Base-by-base conservation (phyloP, 2,888 invertebrate genomes). In the Hydraecia micacea region DNA sequence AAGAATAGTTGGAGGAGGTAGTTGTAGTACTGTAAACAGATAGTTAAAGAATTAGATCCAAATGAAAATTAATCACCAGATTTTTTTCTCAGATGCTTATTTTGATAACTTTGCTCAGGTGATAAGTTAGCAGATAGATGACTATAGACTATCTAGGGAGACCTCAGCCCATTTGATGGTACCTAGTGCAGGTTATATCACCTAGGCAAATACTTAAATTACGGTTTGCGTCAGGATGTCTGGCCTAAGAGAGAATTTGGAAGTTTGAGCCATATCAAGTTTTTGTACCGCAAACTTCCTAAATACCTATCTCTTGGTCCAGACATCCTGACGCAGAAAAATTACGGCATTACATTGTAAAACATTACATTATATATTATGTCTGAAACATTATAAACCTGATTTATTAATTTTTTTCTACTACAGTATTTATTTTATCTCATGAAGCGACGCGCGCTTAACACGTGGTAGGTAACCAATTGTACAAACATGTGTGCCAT, bases 1-100 rank as follows among this genome's bases (percentile, higher is more conserved):
- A 96, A 73, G 87, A 97, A 97, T n/a, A 96, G 84, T 77, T 94
- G 94, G 5, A 97, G 93, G 0, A 97, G 92, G 66, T 96, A 95
- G 89, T 97, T 97, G 94, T 96, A 97, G 83, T 97, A 97, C 97
- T 97, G 93, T 63, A 46, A 94, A 95, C 0, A 72, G 60, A 77
- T 46, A 52, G 69, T 63, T 11, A 11, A 46, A 46, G 21, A 32
- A 39, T 36, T 18, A 65, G 25, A 21, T 21, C 6, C 11, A 39
- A 63, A 6, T 25, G 6, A n/a, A 32, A 49, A 73, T 15, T n/a
- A 18, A 36, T 6, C 0, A 7, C 7, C 18, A 18, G 18, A 6
- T 25, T 46, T 28, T 58, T 21, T 63, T 63, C 11, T 21, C 25
- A 5, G 21, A 21, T 15, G 25, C 2, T 15, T 32, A 1, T 21